These are phyloP conservation scores for Peromyscus maniculatus DNA, from an alignment of 2,113 vertebrate genomes.

Conservation along the genomic window DNA sequence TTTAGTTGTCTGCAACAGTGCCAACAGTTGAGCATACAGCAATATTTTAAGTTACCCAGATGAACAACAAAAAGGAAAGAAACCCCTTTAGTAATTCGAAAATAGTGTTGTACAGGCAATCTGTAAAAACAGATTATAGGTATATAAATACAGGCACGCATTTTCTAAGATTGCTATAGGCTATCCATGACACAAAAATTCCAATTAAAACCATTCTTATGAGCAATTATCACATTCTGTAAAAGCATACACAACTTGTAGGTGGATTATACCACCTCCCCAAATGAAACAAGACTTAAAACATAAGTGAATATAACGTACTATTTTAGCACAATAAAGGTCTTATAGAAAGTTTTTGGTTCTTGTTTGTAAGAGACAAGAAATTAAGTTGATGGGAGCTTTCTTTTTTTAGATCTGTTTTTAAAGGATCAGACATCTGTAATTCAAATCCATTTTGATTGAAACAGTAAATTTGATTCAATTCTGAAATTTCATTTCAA, in stretches of 20 bases:
- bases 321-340: constrained; percentile 79
- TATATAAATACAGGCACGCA: constrained; percentile 84
- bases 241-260: constrained; percentile 77
- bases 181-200: constrained; percentile 85
- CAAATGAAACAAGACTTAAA: constrained; percentile 80
- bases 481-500: constrained; percentile 83
- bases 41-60: constrained; percentile 84
- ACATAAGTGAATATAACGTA: constrained; percentile 76
- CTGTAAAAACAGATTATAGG: constrained; percentile 84
- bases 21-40: constrained; percentile 80
- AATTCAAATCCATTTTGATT: constrained; percentile 83
- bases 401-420: constrained; percentile 81
- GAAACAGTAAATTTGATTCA: constrained; percentile 83
- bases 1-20: constrained; percentile 81
- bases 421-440: constrained; percentile 81
- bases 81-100: constrained; percentile 84
- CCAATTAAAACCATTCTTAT: constrained; percentile 88
- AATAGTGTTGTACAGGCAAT: constrained; percentile 85
- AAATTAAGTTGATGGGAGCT: constrained; percentile 77
- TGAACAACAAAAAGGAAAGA: constrained; percentile 83
- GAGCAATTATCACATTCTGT: constrained; percentile 88
- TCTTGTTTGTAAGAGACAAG: constrained; percentile 74
- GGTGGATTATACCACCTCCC: constrained; percentile 79
- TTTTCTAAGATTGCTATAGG: constrained; percentile 82
- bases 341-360: constrained; percentile 72